A percentile compares a stretch with the other conserved stretches of the same genome.
phyloP scores from a whole-genome alignment of 2,113 vertebrate genomes.

The Leptocoma aspasia region DNA sequence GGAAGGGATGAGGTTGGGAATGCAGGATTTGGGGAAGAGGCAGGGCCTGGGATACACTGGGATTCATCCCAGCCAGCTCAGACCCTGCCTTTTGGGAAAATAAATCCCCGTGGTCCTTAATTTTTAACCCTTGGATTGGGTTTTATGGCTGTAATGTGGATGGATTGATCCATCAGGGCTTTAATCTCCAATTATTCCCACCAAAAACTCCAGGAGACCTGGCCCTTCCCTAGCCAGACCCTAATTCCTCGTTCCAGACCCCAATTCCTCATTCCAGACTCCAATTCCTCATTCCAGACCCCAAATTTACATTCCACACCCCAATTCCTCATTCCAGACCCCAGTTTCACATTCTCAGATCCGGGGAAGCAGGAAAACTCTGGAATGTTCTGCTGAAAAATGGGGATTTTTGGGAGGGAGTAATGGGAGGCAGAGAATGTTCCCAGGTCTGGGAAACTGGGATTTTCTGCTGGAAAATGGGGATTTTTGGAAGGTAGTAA shows the following conservation, averaged over 20 bases:
- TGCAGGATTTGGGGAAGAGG: neutral
- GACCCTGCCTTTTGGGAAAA: neutral
- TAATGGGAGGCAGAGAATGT: neutral
- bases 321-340: too few species aligned
- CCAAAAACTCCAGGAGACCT: neutral
- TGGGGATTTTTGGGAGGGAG: too few species aligned
- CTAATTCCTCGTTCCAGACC: neutral
- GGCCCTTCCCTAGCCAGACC: accelerated
- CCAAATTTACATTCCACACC: neutral
- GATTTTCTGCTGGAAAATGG: too few species aligned
- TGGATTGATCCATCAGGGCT: accelerated
- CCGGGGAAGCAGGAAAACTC: too few species aligned
- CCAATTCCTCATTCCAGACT: neutral
- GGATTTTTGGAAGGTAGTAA: too few species aligned
- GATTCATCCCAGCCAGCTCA: neutral
- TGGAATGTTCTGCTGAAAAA: neutral
- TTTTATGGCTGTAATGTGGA: neutral
- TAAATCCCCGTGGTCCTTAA: accelerated
- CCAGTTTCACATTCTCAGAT: too few species aligned
- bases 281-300: neutral
- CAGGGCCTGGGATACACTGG: neutral
- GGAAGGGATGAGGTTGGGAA: neutral
- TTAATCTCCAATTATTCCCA: accelerated
- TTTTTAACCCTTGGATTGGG: accelerated
- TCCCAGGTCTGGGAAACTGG: neutral